Evolutionary conservation across 2,888 invertebrate species (phyloP).

Genomic region (Argyra leucocephala): DNA sequence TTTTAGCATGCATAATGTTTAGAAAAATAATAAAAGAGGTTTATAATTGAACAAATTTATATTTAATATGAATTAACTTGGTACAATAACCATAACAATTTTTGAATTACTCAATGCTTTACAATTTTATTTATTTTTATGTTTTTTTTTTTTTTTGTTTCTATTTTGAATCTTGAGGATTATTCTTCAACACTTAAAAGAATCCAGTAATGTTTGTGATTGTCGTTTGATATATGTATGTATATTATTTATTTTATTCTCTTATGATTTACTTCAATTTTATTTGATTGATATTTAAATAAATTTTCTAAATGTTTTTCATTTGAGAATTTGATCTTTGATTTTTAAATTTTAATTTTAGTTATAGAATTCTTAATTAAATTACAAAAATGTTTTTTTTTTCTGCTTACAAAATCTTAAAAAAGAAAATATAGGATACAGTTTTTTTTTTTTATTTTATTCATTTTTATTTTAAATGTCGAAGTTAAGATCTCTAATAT

Average conservation of each 20-base stretch:
- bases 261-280: no score
- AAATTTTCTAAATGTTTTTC: neutral
- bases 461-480: neutral
- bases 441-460: neutral
- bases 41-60: constrained; percentile 2
- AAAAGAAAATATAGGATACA: constrained; percentile 6
- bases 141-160: neutral
- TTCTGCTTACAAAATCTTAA: constrained; percentile 6
- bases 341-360: neutral
- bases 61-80: constrained; percentile 6
- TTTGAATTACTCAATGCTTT: constrained; percentile 6
- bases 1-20: no score
- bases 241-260: neutral
- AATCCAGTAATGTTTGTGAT: neutral
- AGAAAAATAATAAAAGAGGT: no score
- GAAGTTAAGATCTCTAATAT: neutral
- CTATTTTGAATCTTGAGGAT: constrained; percentile 3
- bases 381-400: neutral
- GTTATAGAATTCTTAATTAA: neutral
- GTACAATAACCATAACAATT: constrained; percentile 6
- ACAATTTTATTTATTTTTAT: neutral
- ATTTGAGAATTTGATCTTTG: neutral
- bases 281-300: no score
- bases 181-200: constrained; percentile 2
- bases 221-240: constrained; percentile 1